phyloP scores from a whole-genome alignment of 1,140 invertebrate genomes.

The Pissodes strobi region DNA sequence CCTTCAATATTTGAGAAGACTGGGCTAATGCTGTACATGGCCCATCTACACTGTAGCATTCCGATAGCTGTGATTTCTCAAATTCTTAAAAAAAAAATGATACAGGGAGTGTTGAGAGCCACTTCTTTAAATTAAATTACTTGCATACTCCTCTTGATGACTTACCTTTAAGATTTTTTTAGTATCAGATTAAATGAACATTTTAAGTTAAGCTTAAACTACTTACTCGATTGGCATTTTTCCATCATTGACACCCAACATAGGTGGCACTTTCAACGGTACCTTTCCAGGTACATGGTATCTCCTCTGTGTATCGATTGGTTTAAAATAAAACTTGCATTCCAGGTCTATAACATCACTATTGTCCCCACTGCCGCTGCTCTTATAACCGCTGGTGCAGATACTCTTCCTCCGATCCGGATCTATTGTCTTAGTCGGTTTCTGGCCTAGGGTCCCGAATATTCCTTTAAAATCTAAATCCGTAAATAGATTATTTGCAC shows the following conservation, averaged over 20 bases:
- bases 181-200: not conserved
- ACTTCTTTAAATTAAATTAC: too few relatives aligned
- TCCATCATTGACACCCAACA: conserved; percentile 20
- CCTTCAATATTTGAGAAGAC: too few relatives aligned
- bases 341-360: conserved; percentile 47
- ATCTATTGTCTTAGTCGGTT: conserved; percentile 1
- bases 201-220: not conserved
- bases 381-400: conserved; percentile 10
- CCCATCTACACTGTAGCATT: too few relatives aligned
- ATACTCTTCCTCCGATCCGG: not conserved
- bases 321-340: conserved; percentile 45
- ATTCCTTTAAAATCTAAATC: conserved; percentile 8
- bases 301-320: conserved; percentile 41
- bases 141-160: too few relatives aligned
- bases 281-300: conserved; percentile 34
- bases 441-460: not conserved
- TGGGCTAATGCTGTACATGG: too few relatives aligned
- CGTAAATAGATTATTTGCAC: conserved; percentile 13
- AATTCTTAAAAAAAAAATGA: too few relatives aligned
- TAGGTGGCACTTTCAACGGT: conserved; percentile 41
- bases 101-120: too few relatives aligned
- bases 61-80: too few relatives aligned
- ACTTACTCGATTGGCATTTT: conserved; percentile 38
- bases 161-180: too few relatives aligned
- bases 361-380: conserved; percentile 19